phyloP scores from a whole-genome alignment of 2,888 invertebrate genomes.

The Orchestes rusci region DNA sequence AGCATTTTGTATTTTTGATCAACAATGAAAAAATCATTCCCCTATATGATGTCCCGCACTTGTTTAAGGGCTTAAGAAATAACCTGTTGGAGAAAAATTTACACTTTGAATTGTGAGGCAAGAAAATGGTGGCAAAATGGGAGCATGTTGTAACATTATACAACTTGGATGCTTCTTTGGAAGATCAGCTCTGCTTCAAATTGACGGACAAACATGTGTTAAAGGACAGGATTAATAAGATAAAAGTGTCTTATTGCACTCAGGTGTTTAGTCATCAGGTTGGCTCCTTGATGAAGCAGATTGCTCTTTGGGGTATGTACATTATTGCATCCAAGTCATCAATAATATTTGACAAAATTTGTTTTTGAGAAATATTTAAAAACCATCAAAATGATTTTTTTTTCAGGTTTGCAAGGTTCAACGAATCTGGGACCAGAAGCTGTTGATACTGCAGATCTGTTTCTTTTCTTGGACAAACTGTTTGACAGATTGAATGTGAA shows the following conservation, averaged over 20 bases:
- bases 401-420: too few relatives aligned
- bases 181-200: not conserved
- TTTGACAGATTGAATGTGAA: too few relatives aligned
- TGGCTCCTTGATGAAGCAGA: too few relatives aligned
- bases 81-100: slow-evolving; percentile 5
- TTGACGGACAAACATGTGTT: not conserved
- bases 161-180: not conserved
- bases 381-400: too few relatives aligned
- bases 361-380: too few relatives aligned
- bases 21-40: slow-evolving; percentile 4
- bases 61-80: slow-evolving; percentile 6
- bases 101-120: slow-evolving; percentile 1
- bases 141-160: slow-evolving; percentile 5
- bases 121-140: slow-evolving; percentile 1
- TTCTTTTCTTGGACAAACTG: too few relatives aligned
- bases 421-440: too few relatives aligned
- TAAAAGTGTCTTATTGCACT: not conserved
- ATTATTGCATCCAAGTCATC: too few relatives aligned
- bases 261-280: slow-evolving; percentile 2
- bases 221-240: not conserved
- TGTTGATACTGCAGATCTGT: too few relatives aligned
- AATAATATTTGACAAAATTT: too few relatives aligned
- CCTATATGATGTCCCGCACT: slow-evolving; percentile 5
- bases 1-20: slow-evolving; percentile 3
- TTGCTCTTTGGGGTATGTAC: too few relatives aligned